Base-by-base conservation (phyloP, 2,797 vertebrate genomes). In the Platyrinchus mystaceus region DNA sequence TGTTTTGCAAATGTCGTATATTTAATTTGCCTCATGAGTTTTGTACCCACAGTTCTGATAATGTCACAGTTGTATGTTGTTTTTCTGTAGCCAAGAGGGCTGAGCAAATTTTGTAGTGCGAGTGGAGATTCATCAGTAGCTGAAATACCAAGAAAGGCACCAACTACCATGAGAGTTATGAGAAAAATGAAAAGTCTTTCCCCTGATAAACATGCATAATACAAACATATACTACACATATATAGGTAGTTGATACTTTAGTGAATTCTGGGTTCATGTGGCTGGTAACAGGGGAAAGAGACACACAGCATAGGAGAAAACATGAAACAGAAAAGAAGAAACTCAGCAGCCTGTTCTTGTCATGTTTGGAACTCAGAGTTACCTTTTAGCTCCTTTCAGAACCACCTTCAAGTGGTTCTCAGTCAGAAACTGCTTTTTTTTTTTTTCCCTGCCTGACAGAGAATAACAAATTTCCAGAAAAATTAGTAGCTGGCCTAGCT, bases 21-120 rank as follows among this genome's bases (percentile, higher is more conserved):
- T 93, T 92, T 87, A 71, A 88, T 94, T 94, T 86, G 43, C 59
- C 50, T 78, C 24, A 4, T 41, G 87, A 89, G 63, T 88, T 93
- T 78, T 73, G 6, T 87, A 23, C 73, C 50, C 73, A 41, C 59
- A 22, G 39, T 87, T 87, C 64, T 59, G 50, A 49, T 67, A 71
- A 79, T 73, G 89, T 89, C 91, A 66, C 62, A 32, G 43, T 84
- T 81, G 24, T 62, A 1, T 4, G 2, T 80, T 92, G 34, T 59
- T 93, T 83, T 87, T 76, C 76, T 23, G 5, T 81, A 92, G 50
- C 32, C 50, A 73, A 66, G 50, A 78, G 55, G 46, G 26, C 53
- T 83, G 60, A 87, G 39, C 36, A 76, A 63, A 27, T 71, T 94
- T 52, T 69, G 39, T 63, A 49, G 69, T 32, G 50, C 0, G 1